A percentile compares a stretch with the other conserved stretches of the same genome.
Conservation (phyloP, 2,113 vertebrate genomes). For the Lasiurus cinereus region DNA sequence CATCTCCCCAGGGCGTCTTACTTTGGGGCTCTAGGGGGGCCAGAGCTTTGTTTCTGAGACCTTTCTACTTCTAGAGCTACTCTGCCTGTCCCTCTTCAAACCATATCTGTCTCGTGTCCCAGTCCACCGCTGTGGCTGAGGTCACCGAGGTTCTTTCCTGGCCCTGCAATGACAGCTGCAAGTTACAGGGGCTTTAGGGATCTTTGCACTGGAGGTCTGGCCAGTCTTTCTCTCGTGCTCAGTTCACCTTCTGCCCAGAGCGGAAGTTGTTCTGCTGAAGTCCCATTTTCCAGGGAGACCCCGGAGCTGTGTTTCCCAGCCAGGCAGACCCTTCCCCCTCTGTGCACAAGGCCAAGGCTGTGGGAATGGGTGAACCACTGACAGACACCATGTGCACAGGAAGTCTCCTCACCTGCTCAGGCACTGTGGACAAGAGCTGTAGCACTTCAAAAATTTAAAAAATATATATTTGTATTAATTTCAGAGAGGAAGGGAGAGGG, state of each 20-base stretch:
- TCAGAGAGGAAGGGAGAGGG: too few species aligned
- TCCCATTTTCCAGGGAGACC: background rate
- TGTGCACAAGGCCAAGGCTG: background rate
- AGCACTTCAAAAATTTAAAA: constrained; percentile 65
- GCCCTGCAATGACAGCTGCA: too few species aligned
- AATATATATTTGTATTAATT: too few species aligned
- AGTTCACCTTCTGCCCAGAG: background rate
- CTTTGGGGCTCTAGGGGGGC: background rate
- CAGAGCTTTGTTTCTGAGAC: background rate
- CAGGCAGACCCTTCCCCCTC: background rate
- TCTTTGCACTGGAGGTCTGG: background rate
- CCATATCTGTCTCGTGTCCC: background rate
- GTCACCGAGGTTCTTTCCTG: background rate
- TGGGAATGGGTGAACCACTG: background rate
- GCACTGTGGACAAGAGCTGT: constrained; percentile 90
- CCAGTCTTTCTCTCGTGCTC: background rate
- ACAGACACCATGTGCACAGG: constrained; percentile 63
- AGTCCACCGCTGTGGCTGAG: background rate
- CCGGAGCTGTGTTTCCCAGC: background rate
- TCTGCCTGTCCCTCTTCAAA: constrained; percentile 48
- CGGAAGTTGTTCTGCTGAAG: background rate
- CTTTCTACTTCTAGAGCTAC: constrained; percentile 48
- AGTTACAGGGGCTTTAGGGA: background rate
- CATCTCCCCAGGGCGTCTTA: background rate
- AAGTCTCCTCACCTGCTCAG: constrained; percentile 91